Conservation (phyloP, 2,113 vertebrate species). For the Riparia riparia region DNA sequence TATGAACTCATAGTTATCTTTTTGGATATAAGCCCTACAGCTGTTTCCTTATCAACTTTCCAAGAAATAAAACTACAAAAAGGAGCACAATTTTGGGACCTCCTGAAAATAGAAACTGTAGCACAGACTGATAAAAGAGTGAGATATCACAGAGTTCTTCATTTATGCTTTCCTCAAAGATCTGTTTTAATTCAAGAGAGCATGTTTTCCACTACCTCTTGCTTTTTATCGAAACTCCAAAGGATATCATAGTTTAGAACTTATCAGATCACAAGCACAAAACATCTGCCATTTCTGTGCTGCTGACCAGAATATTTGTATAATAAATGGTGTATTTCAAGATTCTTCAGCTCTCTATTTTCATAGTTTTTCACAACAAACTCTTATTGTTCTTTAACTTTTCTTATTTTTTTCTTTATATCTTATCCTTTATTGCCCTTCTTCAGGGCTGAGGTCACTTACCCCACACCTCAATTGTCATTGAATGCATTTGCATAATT, state of each 20-base stretch:
- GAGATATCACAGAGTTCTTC: not conserved
- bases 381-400: not conserved
- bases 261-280: not conserved
- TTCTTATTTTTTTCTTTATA: not conserved
- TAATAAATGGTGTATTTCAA: not conserved
- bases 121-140: not conserved
- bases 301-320: not conserved
- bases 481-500: not conserved
- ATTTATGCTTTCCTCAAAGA: not conserved
- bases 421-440: not conserved
- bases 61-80: slow-evolving; percentile 10
- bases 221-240: not conserved
- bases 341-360: not conserved
- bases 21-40: not conserved
- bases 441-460: not conserved
- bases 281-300: not conserved
- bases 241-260: not conserved
- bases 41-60: slow-evolving; percentile 14
- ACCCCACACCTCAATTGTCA: rapidly evolving
- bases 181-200: not conserved
- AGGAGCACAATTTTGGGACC: not conserved
- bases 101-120: not conserved
- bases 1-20: not conserved
- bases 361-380: not conserved
- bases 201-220: not conserved